Percentiles rank a stretch among this genome's conserved stretches.
phyloP scores from a whole-genome alignment of 2,888 invertebrate species.

The Orgyia antiqua region DNA sequence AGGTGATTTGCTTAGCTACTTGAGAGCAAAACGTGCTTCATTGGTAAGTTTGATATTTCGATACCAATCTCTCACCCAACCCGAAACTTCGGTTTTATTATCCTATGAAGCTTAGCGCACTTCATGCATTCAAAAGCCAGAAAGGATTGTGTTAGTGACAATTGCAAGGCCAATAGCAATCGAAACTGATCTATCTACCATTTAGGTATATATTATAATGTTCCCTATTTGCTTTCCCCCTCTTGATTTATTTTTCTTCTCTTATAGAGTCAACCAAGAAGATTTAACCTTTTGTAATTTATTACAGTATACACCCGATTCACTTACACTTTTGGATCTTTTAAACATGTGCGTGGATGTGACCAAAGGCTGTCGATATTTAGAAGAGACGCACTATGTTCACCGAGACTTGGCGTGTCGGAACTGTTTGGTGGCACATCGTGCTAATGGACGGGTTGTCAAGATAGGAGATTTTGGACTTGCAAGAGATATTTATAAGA shows the following conservation, averaged over 20 bases:
- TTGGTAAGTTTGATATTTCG: slow-evolving; percentile 69
- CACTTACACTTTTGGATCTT: slow-evolving; percentile 88
- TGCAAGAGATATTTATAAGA: slow-evolving; percentile 97
- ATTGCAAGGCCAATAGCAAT: too few species aligned
- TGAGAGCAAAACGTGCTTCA: slow-evolving; percentile 89
- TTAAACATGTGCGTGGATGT: slow-evolving; percentile 97
- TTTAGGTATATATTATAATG: too few species aligned
- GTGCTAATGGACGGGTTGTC: slow-evolving; percentile 85
- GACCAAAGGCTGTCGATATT: slow-evolving; percentile 94
- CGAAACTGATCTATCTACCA: too few species aligned
- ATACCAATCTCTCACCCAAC: background rate
- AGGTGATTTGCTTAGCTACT: slow-evolving; percentile 94
- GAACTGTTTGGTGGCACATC: slow-evolving; percentile 94
- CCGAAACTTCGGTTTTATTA: background rate
- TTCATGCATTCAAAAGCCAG: too few species aligned
- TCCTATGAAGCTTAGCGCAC: background rate
- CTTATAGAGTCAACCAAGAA: too few species aligned
- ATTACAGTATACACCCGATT: slow-evolving; percentile 79
- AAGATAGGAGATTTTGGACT: slow-evolving; percentile 98
- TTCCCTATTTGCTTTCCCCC: too few species aligned
- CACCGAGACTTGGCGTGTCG: slow-evolving; percentile 97
- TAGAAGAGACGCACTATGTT: slow-evolving; percentile 98
- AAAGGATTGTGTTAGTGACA: too few species aligned
- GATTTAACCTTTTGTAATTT: too few species aligned
- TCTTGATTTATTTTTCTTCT: too few species aligned